Evolutionary conservation across 53 echinoderm and acorn worm species (phyloP), one percentile per base, ranked within the genome.

Genomic region (Temnopleurus reevesii): DNA sequence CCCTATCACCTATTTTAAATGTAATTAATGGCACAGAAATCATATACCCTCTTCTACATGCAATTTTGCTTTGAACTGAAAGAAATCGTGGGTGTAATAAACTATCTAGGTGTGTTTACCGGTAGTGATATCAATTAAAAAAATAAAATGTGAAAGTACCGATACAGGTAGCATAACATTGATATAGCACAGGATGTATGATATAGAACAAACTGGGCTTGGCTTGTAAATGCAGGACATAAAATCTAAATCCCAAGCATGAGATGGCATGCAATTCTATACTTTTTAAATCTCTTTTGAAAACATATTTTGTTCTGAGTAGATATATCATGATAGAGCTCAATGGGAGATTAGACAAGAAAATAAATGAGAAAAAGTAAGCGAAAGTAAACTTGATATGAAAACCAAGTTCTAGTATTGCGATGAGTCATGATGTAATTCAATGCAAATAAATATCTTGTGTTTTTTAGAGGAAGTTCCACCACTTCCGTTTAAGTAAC

Each of bases 391-490:
- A 63, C 13, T 34, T 71, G 21, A 41, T 43, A 41, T 0, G 36
- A 23, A 41, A 27, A 71, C 38, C 71, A 35, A 21, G n/a, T n/a
- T n/a, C 71, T 71, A 71, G 71, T 71, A 36, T 71, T 43, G 71
- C 21, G 41, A 71, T 71, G 71, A 71, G 71, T 71, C 71, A 71
- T 71, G 19, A 21, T 38, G n/a, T n/a, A 36, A n/a, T 63, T 34
- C 63, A 63, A 63, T 71, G 43, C 41, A 31, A 63, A n/a, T n/a
- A n/a, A n/a, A n/a, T 13, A 61, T 61, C 13, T 31, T 6, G 64
- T 71, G 21, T 71, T 41, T 71, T 71, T 71, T 19, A 41, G 41
- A 71, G 71, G 71, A 71, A 71, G 71, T 71, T 19, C 71, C 43
- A 38, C 23, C 71, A 71, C 71, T 71, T 71, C 71, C 71, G 6